Percentiles rank a stretch among this genome's conserved stretches.
Evolutionary conservation across 1,140 invertebrate species (phyloP).

Genomic region (Cydia splendana): DNA sequence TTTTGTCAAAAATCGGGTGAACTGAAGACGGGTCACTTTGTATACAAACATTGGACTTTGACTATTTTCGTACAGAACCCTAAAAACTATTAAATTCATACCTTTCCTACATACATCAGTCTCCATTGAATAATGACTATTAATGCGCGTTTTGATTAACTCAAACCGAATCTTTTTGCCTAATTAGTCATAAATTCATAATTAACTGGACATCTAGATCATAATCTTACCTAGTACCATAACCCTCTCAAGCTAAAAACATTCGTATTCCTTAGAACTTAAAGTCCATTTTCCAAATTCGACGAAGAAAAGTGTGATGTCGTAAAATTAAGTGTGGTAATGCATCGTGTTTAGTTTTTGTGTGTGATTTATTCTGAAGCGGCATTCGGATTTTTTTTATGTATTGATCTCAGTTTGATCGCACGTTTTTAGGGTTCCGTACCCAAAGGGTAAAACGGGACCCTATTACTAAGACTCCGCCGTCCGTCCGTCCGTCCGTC

Average conservation of each 20-base stretch:
- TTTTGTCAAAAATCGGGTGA: too few species aligned
- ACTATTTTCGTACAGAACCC: background rate
- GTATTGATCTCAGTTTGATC: background rate
- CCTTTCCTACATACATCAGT: background rate
- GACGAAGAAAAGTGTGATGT: background rate
- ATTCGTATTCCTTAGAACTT: background rate
- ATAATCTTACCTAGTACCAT: background rate
- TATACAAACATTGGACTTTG: too few species aligned
- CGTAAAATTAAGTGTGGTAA: background rate
- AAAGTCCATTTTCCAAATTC: background rate
- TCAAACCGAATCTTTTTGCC: background rate
- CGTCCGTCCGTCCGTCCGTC: too few species aligned
- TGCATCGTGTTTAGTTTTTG: background rate
- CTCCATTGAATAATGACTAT: background rate
- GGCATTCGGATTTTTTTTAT: background rate
- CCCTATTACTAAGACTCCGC: too few species aligned
- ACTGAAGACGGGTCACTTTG: too few species aligned
- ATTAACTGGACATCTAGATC: conserved; percentile 9
- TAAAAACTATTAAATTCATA: background rate
- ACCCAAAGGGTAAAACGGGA: too few species aligned
- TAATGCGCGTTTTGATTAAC: background rate
- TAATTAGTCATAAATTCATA: background rate
- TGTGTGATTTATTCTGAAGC: background rate
- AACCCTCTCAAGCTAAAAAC: background rate
- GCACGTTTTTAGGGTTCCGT: too few species aligned